Conservation (phyloP, 2,113 vertebrate species). For the Psephotus haematonotus region DNA sequence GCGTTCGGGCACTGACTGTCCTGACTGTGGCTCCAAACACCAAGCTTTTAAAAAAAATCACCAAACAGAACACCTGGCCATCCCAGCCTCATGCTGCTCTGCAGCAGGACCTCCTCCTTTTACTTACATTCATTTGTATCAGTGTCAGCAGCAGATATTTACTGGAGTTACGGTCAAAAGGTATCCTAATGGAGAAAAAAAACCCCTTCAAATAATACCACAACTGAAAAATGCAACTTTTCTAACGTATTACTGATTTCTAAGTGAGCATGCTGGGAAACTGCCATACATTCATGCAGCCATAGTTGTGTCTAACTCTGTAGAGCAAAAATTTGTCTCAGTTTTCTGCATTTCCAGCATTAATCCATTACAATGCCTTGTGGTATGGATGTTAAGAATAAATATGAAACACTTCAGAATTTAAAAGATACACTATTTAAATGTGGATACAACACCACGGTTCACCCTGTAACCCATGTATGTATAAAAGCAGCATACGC, state of each 20-base stretch:
- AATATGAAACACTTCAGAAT: not conserved
- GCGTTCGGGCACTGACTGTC: not conserved
- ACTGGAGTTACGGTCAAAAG: not conserved
- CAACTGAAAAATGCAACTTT: not conserved
- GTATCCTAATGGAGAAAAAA: not conserved
- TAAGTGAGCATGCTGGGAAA: not conserved
- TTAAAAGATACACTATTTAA: not conserved
- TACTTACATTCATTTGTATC: not conserved
- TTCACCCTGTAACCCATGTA: not conserved
- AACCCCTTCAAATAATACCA: not conserved
- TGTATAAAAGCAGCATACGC: not conserved
- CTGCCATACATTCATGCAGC: fast-evolving
- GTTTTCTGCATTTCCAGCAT: not conserved
- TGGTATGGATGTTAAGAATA: not conserved
- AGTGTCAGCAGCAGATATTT: not conserved
- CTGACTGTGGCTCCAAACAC: not conserved
- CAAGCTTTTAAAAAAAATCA: not conserved
- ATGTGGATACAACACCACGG: not conserved
- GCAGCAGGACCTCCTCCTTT: not conserved
- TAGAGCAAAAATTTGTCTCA: not conserved
- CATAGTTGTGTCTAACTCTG: not conserved
- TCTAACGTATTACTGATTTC: not conserved
- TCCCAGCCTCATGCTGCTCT: not conserved
- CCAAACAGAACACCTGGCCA: not conserved
- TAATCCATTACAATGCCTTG: not conserved